Conservation (phyloP, 1,140 invertebrate genomes). For the Himalopsyche phryganea region DNA sequence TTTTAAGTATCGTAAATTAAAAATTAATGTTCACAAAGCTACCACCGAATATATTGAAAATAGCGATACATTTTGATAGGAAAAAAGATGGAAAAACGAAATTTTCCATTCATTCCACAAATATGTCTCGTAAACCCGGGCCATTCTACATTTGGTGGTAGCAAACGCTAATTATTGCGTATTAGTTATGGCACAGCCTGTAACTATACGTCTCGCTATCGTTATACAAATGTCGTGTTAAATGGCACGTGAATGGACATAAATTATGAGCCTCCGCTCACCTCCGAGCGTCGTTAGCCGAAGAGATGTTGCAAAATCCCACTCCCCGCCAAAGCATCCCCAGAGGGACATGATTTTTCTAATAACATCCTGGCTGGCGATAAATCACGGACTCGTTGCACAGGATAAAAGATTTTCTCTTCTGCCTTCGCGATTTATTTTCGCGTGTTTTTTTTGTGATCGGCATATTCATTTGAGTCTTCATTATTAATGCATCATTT, state of each 20-base stretch:
- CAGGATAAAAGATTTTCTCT: too few relatives aligned
- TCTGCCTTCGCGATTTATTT: background rate
- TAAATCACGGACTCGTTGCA: slow-evolving; percentile 5
- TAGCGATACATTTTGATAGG: too few relatives aligned
- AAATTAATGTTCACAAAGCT: too few relatives aligned
- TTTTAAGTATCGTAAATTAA: too few relatives aligned
- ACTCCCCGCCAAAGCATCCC: background rate
- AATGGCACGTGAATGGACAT: slow-evolving; percentile 27
- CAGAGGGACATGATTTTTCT: slow-evolving; percentile 14
- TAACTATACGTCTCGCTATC: slow-evolving; percentile 21
- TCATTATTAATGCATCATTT: background rate
- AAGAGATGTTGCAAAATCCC: background rate
- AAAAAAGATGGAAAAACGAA: too few relatives aligned
- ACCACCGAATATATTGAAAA: too few relatives aligned
- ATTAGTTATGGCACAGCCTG: background rate
- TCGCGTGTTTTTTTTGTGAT: slow-evolving; percentile 2
- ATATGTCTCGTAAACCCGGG: too few relatives aligned
- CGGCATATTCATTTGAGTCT: slow-evolving; percentile 14
- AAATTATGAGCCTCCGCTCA: slow-evolving; percentile 19
- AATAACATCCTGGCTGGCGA: slow-evolving; percentile 7
- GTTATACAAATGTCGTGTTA: slow-evolving; percentile 29
- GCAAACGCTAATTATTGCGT: too few relatives aligned
- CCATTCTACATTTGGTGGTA: too few relatives aligned
- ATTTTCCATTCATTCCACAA: too few relatives aligned
- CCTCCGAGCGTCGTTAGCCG: slow-evolving; percentile 3